phyloP scores from a whole-genome alignment of 2,113 vertebrate genomes.

The Ancistrus triradiatus region DNA sequence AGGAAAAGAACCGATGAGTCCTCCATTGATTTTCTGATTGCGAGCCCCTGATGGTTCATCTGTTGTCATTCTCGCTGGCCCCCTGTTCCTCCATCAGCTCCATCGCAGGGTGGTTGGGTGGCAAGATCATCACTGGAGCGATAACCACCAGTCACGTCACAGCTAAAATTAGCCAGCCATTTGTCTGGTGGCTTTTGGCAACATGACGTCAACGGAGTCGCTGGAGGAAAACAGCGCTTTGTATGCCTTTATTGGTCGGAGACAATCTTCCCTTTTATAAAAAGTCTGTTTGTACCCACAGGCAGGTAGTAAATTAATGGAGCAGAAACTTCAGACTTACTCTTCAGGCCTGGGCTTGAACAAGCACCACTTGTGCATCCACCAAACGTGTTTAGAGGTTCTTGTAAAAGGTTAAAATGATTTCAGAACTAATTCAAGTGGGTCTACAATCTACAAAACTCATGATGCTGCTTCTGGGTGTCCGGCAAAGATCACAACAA shows the following conservation, averaged over 20 bases:
- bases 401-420: too few relatives aligned
- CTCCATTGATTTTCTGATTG: not conserved
- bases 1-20: not conserved
- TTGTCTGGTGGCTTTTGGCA: slow-evolving; percentile 20
- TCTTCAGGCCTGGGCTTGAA: too few relatives aligned
- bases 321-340: not conserved
- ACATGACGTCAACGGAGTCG: slow-evolving; percentile 13
- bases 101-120: slow-evolving; percentile 1
- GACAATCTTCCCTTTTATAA: slow-evolving; percentile 1
- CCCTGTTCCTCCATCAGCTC: not conserved
- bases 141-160: slow-evolving; percentile 11
- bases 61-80: not conserved
- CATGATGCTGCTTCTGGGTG: too few relatives aligned
- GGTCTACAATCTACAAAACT: too few relatives aligned
- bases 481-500: too few relatives aligned
- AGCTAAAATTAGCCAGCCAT: slow-evolving; percentile 30
- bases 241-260: not conserved
- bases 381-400: not conserved
- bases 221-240: slow-evolving; percentile 7
- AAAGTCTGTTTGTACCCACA: not conserved
- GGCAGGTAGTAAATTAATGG: slow-evolving; percentile 2
- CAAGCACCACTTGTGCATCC: too few relatives aligned
- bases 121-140: slow-evolving; percentile 12
- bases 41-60: not conserved
- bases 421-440: too few relatives aligned